phyloP scores from a whole-genome alignment of 2,797 vertebrate species.

The Nyctalus aviator region DNA sequence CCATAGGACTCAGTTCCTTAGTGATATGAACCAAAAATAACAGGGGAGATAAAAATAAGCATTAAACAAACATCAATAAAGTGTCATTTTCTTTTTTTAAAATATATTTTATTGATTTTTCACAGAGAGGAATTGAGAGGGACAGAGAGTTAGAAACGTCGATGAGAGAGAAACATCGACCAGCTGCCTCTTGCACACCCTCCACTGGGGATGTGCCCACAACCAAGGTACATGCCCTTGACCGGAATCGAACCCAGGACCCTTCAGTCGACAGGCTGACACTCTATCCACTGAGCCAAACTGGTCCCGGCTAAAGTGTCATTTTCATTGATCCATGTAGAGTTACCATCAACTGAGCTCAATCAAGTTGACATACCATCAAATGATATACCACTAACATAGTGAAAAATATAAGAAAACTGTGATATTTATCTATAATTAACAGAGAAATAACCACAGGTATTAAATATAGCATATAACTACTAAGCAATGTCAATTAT shows the following conservation, averaged over 20 bases:
- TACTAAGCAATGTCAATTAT: background rate
- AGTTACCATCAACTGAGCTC: background rate
- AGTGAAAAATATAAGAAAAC: background rate
- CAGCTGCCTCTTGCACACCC: no score
- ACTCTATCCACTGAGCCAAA: no score
- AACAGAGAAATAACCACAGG: background rate
- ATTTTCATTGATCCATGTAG: conserved; percentile 2
- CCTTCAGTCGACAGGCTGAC: no score
- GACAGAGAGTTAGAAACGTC: no score
- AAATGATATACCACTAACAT: background rate
- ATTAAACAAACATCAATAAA: background rate
- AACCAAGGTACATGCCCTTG: no score
- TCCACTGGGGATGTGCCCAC: no score
- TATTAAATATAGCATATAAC: background rate
- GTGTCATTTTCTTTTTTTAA: background rate
- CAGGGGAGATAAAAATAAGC: background rate
- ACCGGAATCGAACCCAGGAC: no score
- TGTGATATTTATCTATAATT: background rate
- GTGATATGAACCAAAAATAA: background rate
- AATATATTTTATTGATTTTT: no score
- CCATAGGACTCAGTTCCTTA: background rate
- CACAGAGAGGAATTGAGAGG: no score
- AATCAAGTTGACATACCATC: background rate
- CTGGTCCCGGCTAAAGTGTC: background rate
- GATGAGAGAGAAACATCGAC: no score